These are phyloP conservation scores for Prosapia bicincta DNA, from an alignment of 2,888 invertebrate species.

Conservation along the genomic window DNA sequence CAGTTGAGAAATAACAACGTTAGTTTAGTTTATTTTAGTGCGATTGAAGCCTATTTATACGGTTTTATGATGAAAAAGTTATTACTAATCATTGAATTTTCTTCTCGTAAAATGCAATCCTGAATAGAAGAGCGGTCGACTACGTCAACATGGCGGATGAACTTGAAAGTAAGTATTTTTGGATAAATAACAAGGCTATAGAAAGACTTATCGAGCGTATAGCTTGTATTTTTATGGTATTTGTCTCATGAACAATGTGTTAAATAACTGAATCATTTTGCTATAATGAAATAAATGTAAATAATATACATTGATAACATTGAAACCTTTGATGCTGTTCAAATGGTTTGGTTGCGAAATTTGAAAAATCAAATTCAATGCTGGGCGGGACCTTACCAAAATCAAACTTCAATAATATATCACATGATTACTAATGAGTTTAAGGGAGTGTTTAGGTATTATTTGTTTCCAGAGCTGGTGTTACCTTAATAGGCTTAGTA, in stretches of 20 bases:
- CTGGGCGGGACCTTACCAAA: conserved; percentile 12
- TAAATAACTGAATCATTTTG: background rate
- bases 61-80: too few species aligned
- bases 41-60: background rate
- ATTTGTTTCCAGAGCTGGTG: background rate
- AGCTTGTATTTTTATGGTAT: background rate
- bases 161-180: conserved; percentile 66
- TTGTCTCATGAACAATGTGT: background rate
- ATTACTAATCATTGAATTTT: background rate
- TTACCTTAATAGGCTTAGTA: background rate
- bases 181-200: background rate
- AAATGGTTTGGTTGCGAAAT: conserved; percentile 15
- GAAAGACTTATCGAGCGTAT: background rate
- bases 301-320: background rate
- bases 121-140: conserved; percentile 16
- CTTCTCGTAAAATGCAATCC: conserved; percentile 1
- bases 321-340: background rate
- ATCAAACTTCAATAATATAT: background rate
- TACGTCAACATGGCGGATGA: conserved; percentile 76
- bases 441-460: background rate
- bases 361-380: conserved; percentile 22
- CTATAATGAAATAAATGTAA: background rate
- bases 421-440: background rate
- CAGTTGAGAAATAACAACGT: background rate
- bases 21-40: background rate